phyloP scores from a whole-genome alignment of 2,797 vertebrate species.

The Micromesistius poutassou region DNA sequence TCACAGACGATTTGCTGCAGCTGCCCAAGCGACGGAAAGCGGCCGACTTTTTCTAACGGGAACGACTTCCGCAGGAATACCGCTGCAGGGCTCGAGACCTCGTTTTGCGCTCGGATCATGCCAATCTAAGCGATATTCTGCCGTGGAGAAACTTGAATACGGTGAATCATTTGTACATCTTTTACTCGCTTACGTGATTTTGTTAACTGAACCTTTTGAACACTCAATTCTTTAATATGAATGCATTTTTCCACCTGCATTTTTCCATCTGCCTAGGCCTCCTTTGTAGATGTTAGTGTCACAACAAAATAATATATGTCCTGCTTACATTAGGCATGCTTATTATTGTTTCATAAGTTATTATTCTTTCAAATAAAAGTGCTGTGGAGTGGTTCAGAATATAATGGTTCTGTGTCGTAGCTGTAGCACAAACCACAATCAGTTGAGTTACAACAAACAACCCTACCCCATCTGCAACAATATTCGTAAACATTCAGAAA shows the following conservation, averaged over 20 bases:
- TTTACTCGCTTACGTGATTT: background rate
- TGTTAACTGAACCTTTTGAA: constrained; percentile 1
- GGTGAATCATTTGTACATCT: background rate
- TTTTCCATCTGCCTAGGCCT: background rate
- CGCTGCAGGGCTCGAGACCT: background rate
- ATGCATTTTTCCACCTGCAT: background rate
- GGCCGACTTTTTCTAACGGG: constrained; percentile 78
- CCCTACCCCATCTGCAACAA: background rate
- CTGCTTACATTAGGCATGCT: background rate
- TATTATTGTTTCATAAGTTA: background rate
- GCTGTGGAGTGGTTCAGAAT: background rate
- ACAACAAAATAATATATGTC: background rate
- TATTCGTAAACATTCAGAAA: background rate
- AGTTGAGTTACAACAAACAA: background rate
- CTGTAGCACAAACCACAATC: background rate
- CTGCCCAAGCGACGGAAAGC: constrained; percentile 91
- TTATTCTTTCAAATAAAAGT: background rate
- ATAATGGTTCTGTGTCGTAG: background rate
- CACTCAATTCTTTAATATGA: background rate
- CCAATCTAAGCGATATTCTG: background rate
- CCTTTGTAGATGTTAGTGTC: background rate
- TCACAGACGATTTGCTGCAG: constrained; percentile 94
- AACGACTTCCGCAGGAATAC: background rate
- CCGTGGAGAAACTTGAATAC: background rate
- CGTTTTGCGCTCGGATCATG: background rate